These are phyloP conservation scores for Bradysia coprophila DNA, from an alignment of 1,140 invertebrate species.

Conservation along the genomic window DNA sequence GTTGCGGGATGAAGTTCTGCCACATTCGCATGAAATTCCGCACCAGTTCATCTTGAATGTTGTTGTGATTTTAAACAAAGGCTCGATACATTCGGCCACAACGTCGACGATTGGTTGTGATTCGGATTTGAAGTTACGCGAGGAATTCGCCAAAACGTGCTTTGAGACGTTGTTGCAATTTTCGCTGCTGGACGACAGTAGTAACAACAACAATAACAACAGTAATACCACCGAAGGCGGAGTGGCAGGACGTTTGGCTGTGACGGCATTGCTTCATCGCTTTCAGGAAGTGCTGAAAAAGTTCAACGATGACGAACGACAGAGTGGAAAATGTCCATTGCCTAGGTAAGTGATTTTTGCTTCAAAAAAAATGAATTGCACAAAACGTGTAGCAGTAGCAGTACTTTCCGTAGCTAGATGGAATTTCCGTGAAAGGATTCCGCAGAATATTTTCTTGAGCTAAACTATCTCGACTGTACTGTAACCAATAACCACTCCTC, in stretches of 20 bases:
- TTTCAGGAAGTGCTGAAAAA: constrained; percentile 84
- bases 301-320: constrained; percentile 69
- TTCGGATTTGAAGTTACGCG: constrained; percentile 62
- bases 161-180: constrained; percentile 93
- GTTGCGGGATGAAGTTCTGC: constrained; percentile 68
- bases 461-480: too few relatives aligned
- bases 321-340: constrained; percentile 76
- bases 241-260: constrained; percentile 67
- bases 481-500: too few relatives aligned
- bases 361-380: too few relatives aligned
- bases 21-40: constrained; percentile 59
- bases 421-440: too few relatives aligned
- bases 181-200: constrained; percentile 50
- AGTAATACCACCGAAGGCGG: constrained; percentile 29
- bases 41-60: constrained; percentile 73
- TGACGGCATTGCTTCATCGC: constrained; percentile 74
- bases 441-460: too few relatives aligned
- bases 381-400: background rate
- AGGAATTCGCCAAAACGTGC: constrained; percentile 91
- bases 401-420: background rate
- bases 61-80: constrained; percentile 79
- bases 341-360: constrained; percentile 59
- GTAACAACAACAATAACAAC: constrained; percentile 10
- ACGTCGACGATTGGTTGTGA: constrained; percentile 53
- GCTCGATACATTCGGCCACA: constrained; percentile 82